phyloP scores from a whole-genome alignment of 2,888 invertebrate species.

The Ophion costatus region DNA sequence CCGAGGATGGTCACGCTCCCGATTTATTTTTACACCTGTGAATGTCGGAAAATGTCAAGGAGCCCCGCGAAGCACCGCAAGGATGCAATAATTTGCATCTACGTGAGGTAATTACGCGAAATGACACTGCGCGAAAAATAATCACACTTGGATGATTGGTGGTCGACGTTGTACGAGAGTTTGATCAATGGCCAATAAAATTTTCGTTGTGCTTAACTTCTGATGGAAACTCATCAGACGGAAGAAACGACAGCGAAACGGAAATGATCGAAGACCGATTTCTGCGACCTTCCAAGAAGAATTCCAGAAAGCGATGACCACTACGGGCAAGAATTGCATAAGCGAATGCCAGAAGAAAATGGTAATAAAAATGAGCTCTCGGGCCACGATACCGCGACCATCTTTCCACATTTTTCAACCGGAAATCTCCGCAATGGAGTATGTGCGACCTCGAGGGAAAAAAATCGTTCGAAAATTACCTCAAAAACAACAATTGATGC shows the following conservation, averaged over 20 bases:
- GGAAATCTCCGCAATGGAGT: neutral
- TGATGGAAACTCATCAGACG: neutral
- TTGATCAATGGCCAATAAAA: neutral
- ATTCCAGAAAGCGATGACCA: neutral
- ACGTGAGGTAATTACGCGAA: neutral
- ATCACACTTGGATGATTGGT: neutral
- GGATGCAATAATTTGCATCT: neutral
- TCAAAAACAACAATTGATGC: neutral
- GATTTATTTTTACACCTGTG: neutral
- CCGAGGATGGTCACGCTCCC: neutral
- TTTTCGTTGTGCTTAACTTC: neutral
- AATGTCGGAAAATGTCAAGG: neutral
- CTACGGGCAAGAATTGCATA: neutral
- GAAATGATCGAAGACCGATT: neutral
- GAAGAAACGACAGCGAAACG: neutral
- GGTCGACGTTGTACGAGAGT: neutral
- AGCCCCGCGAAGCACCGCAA: neutral
- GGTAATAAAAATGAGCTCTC: neutral
- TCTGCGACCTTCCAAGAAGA: neutral
- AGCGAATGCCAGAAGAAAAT: neutral
- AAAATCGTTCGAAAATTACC: neutral
- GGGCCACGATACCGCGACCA: neutral
- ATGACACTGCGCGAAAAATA: neutral
- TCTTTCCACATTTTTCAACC: neutral
- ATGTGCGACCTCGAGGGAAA: neutral